phyloP scores from a whole-genome alignment of 2,113 vertebrate species.

The Gymnarchus niloticus region DNA sequence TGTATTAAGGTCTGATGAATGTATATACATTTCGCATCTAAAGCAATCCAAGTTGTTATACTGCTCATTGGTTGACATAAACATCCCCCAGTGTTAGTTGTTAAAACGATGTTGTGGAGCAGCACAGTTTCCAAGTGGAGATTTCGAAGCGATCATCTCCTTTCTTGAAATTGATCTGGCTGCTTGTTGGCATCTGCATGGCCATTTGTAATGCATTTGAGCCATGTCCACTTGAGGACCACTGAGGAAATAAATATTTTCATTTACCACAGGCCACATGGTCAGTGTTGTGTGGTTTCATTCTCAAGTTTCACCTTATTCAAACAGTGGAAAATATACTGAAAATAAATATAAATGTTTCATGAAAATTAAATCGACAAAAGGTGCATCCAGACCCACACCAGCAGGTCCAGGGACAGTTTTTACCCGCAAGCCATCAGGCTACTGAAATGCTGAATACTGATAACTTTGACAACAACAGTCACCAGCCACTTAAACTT shows the following conservation, averaged over 20 bases:
- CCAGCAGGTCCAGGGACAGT: too few species aligned
- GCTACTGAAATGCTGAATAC: too few species aligned
- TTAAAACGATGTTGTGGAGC: background rate
- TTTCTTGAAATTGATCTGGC: conserved; percentile 5
- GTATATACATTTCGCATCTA: background rate
- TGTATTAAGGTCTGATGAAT: background rate
- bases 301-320: conserved; percentile 1
- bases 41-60: background rate
- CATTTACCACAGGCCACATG: background rate
- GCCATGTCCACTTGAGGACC: background rate
- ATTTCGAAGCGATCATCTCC: background rate
- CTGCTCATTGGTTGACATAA: background rate
- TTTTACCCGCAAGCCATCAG: too few species aligned
- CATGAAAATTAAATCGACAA: background rate
- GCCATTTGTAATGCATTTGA: background rate
- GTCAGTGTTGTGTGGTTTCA: background rate
- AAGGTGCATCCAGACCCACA: too few species aligned
- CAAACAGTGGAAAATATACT: background rate
- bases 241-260: background rate
- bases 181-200: background rate
- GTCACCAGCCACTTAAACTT: too few species aligned
- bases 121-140: background rate
- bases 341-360: background rate
- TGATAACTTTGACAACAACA: too few species aligned
- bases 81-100: background rate